Evolutionary conservation across 64 coral and sea anemone genomes (phyloP), one percentile per base, ranked within the genome.

Genomic region (Dendrophyllia cribrosa): DNA sequence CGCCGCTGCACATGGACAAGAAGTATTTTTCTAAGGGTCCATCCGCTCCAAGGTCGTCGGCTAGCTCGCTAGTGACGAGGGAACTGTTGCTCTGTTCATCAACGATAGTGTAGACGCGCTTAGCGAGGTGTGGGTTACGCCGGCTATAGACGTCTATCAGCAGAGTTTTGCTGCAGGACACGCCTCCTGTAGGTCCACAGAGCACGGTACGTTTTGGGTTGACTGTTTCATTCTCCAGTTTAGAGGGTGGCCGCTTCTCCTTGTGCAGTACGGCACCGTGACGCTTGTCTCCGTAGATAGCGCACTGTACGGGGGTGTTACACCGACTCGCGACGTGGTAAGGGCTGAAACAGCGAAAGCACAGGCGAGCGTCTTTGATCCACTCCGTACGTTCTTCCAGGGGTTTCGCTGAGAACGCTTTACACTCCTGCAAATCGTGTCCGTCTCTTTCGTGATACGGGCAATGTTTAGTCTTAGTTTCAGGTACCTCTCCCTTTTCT

Each of bases 81-180:
- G 85, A 93, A 43, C 47, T 77, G 74, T 93, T 93, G 67, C 84
- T 88, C 55, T 93, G 91, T 13, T 93, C 83, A 22, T 93, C 91
- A 9, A 93, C 6, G 20, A 93, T 93, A 71, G 83, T 59, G 51
- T 93, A 93, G 16, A 93, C 64, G 19, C 63, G 43, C 43, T 75
- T 47, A 50, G 73, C 13, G 8, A 71, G 23, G 10, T 86, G 80
- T 44, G 83, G 91, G 49, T 59, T 77, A 59, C 70, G 12, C 49
- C 66, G 46, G 82, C 58, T 86, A 66, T 76, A 87, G 20, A 93
- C 72, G 43, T 93, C 83, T 10, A 93, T 59, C 8, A 78, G 72
- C 20, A 93, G 44, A 15, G 75, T 72, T 70, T 93, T 93, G 25
- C 83, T 76, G 64, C 73, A 93, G 11, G 91, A 93, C 65, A 87